Evolutionary conservation across 2,888 invertebrate genomes (phyloP).

Genomic region (Thymelicus lineola): DNA sequence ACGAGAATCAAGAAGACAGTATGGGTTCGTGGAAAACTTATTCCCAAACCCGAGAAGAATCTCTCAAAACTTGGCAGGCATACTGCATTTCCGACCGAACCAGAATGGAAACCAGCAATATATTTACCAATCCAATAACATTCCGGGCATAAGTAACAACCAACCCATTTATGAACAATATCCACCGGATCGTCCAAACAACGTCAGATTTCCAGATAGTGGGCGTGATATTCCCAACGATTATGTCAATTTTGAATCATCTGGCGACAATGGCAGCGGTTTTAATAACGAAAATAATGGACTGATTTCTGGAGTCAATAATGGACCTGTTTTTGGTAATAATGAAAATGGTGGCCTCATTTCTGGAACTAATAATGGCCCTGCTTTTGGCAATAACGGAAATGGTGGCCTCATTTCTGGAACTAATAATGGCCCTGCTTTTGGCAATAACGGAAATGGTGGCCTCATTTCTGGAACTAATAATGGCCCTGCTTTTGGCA

Average conservation of each 20-base stretch:
- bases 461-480: neutral
- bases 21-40: slow-evolving; percentile 46
- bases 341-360: slow-evolving; percentile 6
- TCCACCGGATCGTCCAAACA: slow-evolving; percentile 42
- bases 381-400: neutral
- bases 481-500: slow-evolving; percentile 1
- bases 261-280: neutral
- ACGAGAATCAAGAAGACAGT: slow-evolving; percentile 52
- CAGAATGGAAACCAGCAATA: slow-evolving; percentile 44
- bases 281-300: slow-evolving; percentile 28
- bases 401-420: slow-evolving; percentile 10
- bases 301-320: neutral
- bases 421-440: neutral
- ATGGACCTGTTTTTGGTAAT: neutral
- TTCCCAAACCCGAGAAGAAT: slow-evolving; percentile 50
- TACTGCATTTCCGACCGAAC: slow-evolving; percentile 49
- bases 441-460: neutral
- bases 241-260: slow-evolving; percentile 35
- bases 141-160: slow-evolving; percentile 44
- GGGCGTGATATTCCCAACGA: slow-evolving; percentile 40
- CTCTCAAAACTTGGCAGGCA: slow-evolving; percentile 48
- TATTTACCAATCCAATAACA: slow-evolving; percentile 45
- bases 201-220: slow-evolving; percentile 45
- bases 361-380: neutral
- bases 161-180: slow-evolving; percentile 42